Evolutionary conservation across 2,888 invertebrate genomes (phyloP).

Genomic region (Dyspetes luteomarginatus): DNA sequence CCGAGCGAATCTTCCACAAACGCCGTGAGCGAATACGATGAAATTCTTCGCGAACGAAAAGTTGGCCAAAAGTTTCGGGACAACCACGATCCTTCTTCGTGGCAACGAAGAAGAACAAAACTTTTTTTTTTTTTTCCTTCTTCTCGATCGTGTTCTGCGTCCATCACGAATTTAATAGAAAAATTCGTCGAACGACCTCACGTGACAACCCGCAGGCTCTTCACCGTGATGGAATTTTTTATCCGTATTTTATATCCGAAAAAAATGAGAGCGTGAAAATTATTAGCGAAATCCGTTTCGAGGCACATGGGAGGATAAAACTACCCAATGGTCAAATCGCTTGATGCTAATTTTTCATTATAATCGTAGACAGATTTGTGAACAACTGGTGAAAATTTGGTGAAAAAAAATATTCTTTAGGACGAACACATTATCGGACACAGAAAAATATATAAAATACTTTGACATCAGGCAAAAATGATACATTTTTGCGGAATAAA

Average conservation of each 20-base stretch:
- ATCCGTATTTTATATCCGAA: conserved; percentile 7
- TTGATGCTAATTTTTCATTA: too few species aligned
- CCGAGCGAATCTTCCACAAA: background rate
- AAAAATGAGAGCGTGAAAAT: background rate
- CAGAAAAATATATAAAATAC: too few species aligned
- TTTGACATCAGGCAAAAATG: too few species aligned
- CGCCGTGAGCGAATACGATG: conserved; percentile 3
- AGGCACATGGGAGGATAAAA: background rate
- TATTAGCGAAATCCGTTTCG: background rate
- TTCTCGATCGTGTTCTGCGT: conserved; percentile 43
- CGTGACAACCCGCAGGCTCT: background rate
- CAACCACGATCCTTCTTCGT: conserved; percentile 22
- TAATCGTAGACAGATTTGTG: too few species aligned
- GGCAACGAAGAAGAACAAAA: conserved; percentile 34
- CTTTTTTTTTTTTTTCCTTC: conserved; percentile 32
- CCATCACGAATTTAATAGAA: conserved; percentile 59
- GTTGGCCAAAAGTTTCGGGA: conserved; percentile 54
- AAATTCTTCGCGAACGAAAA: conserved; percentile 27
- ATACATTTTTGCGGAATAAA: too few species aligned
- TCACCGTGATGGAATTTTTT: conserved; percentile 51
- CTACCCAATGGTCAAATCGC: too few species aligned
- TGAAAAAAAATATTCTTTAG: too few species aligned
- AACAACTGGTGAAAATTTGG: too few species aligned
- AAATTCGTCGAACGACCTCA: conserved; percentile 34
- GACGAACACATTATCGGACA: too few species aligned